Conservation (phyloP, 92 coral and sea anemone genomes). For the Phenganax marumi region DNA sequence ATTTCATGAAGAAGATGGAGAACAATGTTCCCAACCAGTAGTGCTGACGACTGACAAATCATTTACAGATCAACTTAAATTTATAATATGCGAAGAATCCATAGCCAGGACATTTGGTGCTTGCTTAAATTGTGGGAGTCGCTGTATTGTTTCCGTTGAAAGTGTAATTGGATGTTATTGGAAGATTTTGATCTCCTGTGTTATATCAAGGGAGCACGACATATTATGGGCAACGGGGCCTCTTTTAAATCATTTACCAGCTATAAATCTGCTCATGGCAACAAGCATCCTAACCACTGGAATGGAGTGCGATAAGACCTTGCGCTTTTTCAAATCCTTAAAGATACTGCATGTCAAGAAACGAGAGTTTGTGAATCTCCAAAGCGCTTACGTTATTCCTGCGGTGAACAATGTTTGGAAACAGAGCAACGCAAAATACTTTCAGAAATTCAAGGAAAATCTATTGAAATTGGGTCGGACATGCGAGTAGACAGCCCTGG, state of each 20-base stretch:
- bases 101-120: slow-evolving; percentile 4
- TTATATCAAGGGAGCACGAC: background rate
- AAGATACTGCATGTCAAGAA: slow-evolving; percentile 44
- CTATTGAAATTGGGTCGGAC: slow-evolving; percentile 46
- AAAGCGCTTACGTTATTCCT: slow-evolving; percentile 38
- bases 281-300: slow-evolving; percentile 32
- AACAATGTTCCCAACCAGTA: too few relatives aligned
- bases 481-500: slow-evolving; percentile 62
- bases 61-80: slow-evolving; percentile 1
- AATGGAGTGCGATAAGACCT: slow-evolving; percentile 43
- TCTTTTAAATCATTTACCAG: slow-evolving; percentile 17
- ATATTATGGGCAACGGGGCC: slow-evolving; percentile 34
- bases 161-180: slow-evolving; percentile 28
- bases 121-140: slow-evolving; percentile 21
- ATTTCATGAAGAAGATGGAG: too few relatives aligned
- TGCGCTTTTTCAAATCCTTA: slow-evolving; percentile 44
- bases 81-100: slow-evolving; percentile 30
- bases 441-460: slow-evolving; percentile 27
- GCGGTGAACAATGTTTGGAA: slow-evolving; percentile 47
- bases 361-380: slow-evolving; percentile 48
- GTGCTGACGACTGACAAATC: too few relatives aligned
- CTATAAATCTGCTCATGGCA: slow-evolving; percentile 9
- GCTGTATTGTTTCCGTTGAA: slow-evolving; percentile 24
- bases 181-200: background rate
- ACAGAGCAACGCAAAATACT: slow-evolving; percentile 29